Base-by-base conservation (phyloP, 2,797 vertebrate genomes). In the Alcedo atthis region DNA sequence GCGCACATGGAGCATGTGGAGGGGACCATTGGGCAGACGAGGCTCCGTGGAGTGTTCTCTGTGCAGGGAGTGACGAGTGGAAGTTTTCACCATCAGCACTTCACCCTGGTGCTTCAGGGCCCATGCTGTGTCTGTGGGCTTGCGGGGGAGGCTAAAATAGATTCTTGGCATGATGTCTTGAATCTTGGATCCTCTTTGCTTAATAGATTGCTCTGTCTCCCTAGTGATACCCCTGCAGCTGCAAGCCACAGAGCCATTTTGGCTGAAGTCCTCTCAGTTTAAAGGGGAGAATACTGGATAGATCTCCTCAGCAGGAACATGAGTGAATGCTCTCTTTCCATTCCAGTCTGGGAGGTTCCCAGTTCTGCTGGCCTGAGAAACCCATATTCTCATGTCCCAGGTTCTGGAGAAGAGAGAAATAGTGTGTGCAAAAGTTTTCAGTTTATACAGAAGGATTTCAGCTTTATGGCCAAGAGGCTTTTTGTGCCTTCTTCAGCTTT, bases 191-290 rank as follows among this genome's bases (percentile, higher is more conserved):
- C 75, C 83, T 85, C 42, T 90, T 82, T 85, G 69, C 81, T 91
- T 93, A 93, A 93, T 79, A 59, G 91, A 88, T 88, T 87, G 88
- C 91, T 80, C 84, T 92, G 83, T 93, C 78, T 93, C 92, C 94
- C 90, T 64, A 58, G 83, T 25, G 90, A 90, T 93, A 78, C 15
- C 9, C 15, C 75, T 96, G 94, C 95, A 96, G 94, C 92, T 96
- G 95, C 81, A 49, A 95, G 88, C 75, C 88, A 84, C 94, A 77
- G 91, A 86, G 93, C 68, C 81, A 35, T 88, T 82, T 95, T 96
- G 93, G 94, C 94, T 91, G 68, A 48, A 89, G 71, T 91, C 68
- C 81, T 88, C 71, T 77, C 10, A 6, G 54, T 91, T 92, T 94
- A 70, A 84, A 80, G 61, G 57, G 71, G 78, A 70, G 61, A 91